A percentile compares a stretch with the other conserved stretches of the same genome.
Conservation (phyloP, 2,113 vertebrate species). For the Phodopus roborovskii region DNA sequence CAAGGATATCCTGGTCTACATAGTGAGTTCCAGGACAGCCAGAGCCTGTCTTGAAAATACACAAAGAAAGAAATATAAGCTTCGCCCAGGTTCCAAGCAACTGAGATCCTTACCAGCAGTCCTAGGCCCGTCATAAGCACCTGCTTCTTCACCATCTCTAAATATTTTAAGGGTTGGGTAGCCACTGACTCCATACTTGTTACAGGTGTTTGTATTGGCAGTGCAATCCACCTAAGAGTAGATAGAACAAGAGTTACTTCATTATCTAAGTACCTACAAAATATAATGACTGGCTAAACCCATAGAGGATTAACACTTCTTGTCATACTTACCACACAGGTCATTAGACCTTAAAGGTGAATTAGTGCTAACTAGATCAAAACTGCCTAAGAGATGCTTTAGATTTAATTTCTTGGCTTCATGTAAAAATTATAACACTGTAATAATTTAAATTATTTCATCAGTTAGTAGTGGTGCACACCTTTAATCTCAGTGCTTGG, state of each 20-base stretch:
- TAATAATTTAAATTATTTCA: not conserved
- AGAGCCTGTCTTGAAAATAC: not conserved
- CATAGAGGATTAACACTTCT: slow-evolving; percentile 10
- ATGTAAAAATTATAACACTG: slow-evolving; percentile 7
- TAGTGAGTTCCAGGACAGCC: not conserved
- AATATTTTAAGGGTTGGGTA: slow-evolving; percentile 99
- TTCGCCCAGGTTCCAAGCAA: not conserved
- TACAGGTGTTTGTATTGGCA: slow-evolving; percentile 92
- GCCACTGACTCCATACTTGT: slow-evolving; percentile 97
- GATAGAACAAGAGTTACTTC: slow-evolving; percentile 7
- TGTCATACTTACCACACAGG: not conserved
- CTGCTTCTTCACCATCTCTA: slow-evolving; percentile 95
- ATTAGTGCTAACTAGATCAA: not conserved
- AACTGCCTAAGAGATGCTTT: slow-evolving; percentile 1
- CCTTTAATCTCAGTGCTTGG: not conserved
- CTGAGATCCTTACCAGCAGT: slow-evolving; percentile 89
- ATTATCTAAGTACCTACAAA: slow-evolving; percentile 39
- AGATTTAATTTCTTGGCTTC: not conserved
- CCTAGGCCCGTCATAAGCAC: slow-evolving; percentile 96
- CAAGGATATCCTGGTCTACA: not conserved
- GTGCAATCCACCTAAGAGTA: slow-evolving; percentile 96
- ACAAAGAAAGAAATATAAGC: not conserved
- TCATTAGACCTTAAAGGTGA: slow-evolving; percentile 18
- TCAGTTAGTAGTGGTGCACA: not conserved
- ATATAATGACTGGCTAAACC: slow-evolving; percentile 3